phyloP scores from a whole-genome alignment of 2,113 vertebrate species.

The Ictalurus furcatus region DNA sequence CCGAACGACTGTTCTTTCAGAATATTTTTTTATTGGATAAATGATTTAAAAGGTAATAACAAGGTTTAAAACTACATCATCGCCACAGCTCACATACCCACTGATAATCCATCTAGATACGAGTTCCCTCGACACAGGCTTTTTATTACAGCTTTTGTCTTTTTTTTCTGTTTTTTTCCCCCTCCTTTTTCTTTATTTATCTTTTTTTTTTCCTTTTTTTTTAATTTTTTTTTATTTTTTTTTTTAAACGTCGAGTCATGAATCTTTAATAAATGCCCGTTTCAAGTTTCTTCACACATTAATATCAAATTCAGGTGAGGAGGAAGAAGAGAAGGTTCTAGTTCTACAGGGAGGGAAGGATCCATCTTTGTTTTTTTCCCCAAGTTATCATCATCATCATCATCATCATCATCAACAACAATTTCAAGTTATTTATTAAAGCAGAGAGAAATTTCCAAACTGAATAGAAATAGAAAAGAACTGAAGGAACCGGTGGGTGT shows the following conservation, averaged over 20 bases:
- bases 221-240: conserved; percentile 63
- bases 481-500: conserved; percentile 67
- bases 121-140: conserved; percentile 62
- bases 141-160: conserved; percentile 57
- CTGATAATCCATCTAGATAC: conserved; percentile 82
- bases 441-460: conserved; percentile 56
- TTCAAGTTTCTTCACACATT: conserved; percentile 84
- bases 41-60: conserved; percentile 99
- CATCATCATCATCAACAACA: conserved; percentile 71
- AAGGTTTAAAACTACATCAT: conserved; percentile 99
- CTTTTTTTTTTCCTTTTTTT: conserved; percentile 63
- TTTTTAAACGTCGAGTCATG: conserved; percentile 76
- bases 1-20: conserved; percentile 57
- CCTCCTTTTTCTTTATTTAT: conserved; percentile 32
- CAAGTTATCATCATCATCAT: conserved; percentile 71
- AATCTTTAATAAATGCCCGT: conserved; percentile 87
- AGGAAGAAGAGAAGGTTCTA: conserved; percentile 81
- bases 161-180: conserved; percentile 63
- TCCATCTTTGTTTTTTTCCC: background rate
- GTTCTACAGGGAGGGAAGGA: conserved; percentile 74
- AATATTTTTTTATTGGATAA: conserved; percentile 96
- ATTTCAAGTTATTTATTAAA: conserved; percentile 82
- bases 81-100: conserved; percentile 96
- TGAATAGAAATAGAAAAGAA: conserved; percentile 63
- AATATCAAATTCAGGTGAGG: conserved; percentile 91